A percentile compares a stretch with the other conserved stretches of the same genome.
Evolutionary conservation across 2,888 invertebrate species (phyloP).

Genomic region (Hypena proboscidalis): DNA sequence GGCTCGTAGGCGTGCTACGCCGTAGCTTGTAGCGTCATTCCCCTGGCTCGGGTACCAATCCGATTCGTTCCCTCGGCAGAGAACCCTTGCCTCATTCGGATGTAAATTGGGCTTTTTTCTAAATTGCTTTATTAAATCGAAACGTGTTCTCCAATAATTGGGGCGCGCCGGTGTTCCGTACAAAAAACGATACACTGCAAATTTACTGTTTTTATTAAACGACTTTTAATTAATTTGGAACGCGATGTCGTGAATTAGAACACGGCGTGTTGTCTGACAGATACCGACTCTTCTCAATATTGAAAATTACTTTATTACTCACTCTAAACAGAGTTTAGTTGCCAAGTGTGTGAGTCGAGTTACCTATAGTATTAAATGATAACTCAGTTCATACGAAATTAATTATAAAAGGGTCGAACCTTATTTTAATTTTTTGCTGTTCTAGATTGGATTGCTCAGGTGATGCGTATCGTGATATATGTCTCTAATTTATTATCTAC

Average conservation of each 20-base stretch:
- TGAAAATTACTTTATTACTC: slow-evolving; percentile 27
- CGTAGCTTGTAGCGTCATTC: not conserved
- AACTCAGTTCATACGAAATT: too few relatives aligned
- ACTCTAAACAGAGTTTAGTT: too few relatives aligned
- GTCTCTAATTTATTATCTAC: too few relatives aligned
- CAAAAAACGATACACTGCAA: slow-evolving; percentile 48
- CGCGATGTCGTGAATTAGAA: slow-evolving; percentile 45
- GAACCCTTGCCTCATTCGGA: slow-evolving; percentile 72
- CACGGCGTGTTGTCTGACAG: slow-evolving; percentile 16
- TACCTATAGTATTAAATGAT: too few relatives aligned
- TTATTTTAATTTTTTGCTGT: too few relatives aligned
- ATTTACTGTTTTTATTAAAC: slow-evolving; percentile 62
- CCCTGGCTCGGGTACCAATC: slow-evolving; percentile 25
- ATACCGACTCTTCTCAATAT: slow-evolving; percentile 27
- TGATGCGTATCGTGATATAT: too few relatives aligned
- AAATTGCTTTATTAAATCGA: slow-evolving; percentile 82
- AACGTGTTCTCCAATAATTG: slow-evolving; percentile 78
- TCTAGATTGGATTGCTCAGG: too few relatives aligned
- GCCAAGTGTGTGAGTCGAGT: not conserved
- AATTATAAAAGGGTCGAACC: too few relatives aligned
- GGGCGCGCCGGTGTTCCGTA: slow-evolving; percentile 36
- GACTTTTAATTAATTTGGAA: slow-evolving; percentile 59
- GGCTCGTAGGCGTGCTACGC: slow-evolving; percentile 1
- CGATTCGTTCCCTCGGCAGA: slow-evolving; percentile 27
- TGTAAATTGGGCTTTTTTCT: slow-evolving; percentile 78